Percentiles rank a stretch among this genome's conserved stretches.
Conservation (phyloP, 2,113 vertebrate species). For the Solea senegalensis region DNA sequence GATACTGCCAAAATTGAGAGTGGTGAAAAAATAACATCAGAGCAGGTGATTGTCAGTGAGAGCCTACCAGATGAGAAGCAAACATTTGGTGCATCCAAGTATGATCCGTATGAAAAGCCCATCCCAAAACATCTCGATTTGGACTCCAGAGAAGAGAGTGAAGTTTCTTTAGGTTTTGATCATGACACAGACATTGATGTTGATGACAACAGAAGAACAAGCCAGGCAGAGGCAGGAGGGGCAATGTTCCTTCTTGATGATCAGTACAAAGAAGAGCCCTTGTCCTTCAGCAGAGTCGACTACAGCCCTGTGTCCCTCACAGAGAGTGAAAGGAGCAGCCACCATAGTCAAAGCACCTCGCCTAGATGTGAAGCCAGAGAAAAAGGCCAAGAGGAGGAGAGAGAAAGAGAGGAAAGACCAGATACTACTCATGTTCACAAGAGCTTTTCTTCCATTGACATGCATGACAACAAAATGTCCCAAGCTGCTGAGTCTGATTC, state of each 20-base stretch:
- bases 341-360: slow-evolving; percentile 65
- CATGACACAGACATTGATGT: slow-evolving; percentile 56
- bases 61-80: slow-evolving; percentile 57
- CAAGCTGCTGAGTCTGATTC: slow-evolving; percentile 63
- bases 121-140: slow-evolving; percentile 58
- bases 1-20: slow-evolving; percentile 37
- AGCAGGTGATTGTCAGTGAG: slow-evolving; percentile 22
- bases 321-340: slow-evolving; percentile 66
- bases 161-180: slow-evolving; percentile 51
- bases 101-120: slow-evolving; percentile 80
- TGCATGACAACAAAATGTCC: slow-evolving; percentile 84
- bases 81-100: slow-evolving; percentile 73
- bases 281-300: slow-evolving; percentile 69
- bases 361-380: slow-evolving; percentile 66
- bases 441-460: slow-evolving; percentile 84
- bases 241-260: slow-evolving; percentile 70
- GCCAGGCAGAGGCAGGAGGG: slow-evolving; percentile 59
- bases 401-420: slow-evolving; percentile 84
- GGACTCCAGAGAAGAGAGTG: slow-evolving; percentile 57
- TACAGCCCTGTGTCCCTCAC: slow-evolving; percentile 68
- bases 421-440: slow-evolving; percentile 85
- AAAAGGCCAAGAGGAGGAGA: slow-evolving; percentile 75
- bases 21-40: slow-evolving; percentile 23
- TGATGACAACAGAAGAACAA: slow-evolving; percentile 74
- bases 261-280: slow-evolving; percentile 74